phyloP scores from a whole-genome alignment of 2,888 invertebrate species.

The Chrysodeixis includens region DNA sequence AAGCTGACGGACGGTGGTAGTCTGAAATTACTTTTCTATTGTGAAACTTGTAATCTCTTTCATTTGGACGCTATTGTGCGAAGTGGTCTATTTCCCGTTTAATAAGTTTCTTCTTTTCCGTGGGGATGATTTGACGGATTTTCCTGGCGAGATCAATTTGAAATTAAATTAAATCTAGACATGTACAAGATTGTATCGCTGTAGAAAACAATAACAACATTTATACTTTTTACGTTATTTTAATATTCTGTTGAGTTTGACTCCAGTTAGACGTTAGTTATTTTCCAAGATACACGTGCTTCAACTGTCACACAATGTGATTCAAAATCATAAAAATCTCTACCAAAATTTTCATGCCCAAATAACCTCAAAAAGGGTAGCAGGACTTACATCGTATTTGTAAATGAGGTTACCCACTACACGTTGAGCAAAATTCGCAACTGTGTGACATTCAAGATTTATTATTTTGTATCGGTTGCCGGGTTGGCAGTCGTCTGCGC shows the following conservation, averaged over 20 bases:
- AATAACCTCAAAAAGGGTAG: conserved; percentile 3
- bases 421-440: conserved; percentile 38
- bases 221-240: no score
- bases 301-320: background rate
- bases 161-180: background rate
- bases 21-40: conserved; percentile 7
- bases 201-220: background rate
- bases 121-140: background rate
- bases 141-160: background rate
- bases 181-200: background rate
- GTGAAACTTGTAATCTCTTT: conserved; percentile 19
- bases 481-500: conserved; percentile 60
- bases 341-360: background rate
- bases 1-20: background rate
- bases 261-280: no score
- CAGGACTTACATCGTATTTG: conserved; percentile 15
- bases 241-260: no score
- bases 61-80: conserved; percentile 10
- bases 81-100: conserved; percentile 7
- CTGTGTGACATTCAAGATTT: conserved; percentile 57
- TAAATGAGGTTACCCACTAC: conserved; percentile 42
- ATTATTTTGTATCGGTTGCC: conserved; percentile 59
- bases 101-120: background rate
- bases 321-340: background rate
- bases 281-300: no score